A percentile compares a stretch with the other conserved stretches of the same genome.
phyloP scores from a whole-genome alignment of 2,113 vertebrate genomes.

The Rhea pennata region DNA sequence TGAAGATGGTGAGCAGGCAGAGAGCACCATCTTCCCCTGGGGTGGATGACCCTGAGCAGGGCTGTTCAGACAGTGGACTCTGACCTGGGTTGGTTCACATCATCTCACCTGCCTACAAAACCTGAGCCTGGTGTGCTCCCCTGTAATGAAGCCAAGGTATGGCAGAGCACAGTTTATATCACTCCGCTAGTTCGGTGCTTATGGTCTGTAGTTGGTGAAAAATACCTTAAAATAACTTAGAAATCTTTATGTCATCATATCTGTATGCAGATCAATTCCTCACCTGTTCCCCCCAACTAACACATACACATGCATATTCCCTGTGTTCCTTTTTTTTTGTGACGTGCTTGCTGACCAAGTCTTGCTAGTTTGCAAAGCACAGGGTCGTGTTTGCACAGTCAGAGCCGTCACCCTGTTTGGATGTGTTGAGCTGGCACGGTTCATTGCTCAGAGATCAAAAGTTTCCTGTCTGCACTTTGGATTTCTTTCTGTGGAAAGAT shows the following conservation, averaged over 20 bases:
- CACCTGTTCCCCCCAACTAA: background rate
- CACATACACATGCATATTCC: background rate
- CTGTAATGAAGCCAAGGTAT: background rate
- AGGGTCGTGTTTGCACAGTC: background rate
- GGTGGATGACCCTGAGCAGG: background rate
- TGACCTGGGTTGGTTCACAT: background rate
- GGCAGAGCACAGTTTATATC: background rate
- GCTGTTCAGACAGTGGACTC: background rate
- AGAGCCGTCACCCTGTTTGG: background rate
- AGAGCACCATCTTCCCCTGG: background rate
- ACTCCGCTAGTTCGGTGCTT: background rate
- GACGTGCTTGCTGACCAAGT: fast-evolving
- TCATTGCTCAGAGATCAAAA: background rate
- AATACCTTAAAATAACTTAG: background rate
- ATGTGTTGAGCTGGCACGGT: background rate
- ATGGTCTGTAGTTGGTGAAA: background rate
- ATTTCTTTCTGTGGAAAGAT: background rate
- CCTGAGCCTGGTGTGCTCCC: fast-evolving
- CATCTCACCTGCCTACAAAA: background rate
- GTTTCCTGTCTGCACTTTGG: background rate
- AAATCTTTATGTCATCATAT: background rate
- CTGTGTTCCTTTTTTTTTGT: background rate
- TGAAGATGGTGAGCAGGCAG: background rate
- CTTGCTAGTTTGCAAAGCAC: background rate
- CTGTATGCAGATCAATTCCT: background rate